Conservation (phyloP, 2,888 invertebrate species). For the Osmoderma eremita region DNA sequence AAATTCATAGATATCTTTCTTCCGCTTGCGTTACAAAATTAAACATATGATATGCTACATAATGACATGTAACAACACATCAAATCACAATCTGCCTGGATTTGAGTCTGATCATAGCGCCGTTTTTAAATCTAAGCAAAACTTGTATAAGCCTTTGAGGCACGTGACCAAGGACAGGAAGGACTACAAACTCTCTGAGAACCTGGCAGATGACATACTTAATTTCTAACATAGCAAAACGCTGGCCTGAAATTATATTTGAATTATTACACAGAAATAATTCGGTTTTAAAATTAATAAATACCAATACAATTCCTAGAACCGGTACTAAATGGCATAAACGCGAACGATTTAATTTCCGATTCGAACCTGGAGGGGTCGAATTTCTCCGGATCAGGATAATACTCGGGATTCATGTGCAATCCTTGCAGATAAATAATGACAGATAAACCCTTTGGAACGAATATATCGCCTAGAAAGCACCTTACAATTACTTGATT, state of each 20-base stretch:
- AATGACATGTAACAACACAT: too few species aligned
- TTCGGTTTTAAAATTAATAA: not conserved
- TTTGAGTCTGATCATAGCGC: slow-evolving; percentile 20
- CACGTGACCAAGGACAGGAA: slow-evolving; percentile 2
- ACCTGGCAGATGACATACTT: not conserved
- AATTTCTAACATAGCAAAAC: not conserved
- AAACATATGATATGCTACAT: too few species aligned
- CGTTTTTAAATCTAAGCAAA: slow-evolving; percentile 13
- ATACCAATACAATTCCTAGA: slow-evolving; percentile 2
- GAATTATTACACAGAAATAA: not conserved
- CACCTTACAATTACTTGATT: too few species aligned
- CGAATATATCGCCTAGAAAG: slow-evolving; percentile 48
- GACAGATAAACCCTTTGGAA: slow-evolving; percentile 61
- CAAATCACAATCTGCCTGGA: not conserved
- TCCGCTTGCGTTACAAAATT: too few species aligned
- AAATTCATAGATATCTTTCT: too few species aligned
- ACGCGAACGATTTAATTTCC: not conserved
- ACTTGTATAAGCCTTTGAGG: not conserved
- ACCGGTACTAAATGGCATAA: not conserved
- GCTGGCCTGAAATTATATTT: not conserved
- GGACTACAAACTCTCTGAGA: slow-evolving; percentile 1
- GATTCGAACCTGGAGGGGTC: slow-evolving; percentile 1
- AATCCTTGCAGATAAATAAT: slow-evolving; percentile 59
- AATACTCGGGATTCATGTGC: slow-evolving; percentile 1
- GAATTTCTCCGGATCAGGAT: not conserved